phyloP scores from a whole-genome alignment of 2,888 invertebrate species.

The Ectropis crepuscularia region DNA sequence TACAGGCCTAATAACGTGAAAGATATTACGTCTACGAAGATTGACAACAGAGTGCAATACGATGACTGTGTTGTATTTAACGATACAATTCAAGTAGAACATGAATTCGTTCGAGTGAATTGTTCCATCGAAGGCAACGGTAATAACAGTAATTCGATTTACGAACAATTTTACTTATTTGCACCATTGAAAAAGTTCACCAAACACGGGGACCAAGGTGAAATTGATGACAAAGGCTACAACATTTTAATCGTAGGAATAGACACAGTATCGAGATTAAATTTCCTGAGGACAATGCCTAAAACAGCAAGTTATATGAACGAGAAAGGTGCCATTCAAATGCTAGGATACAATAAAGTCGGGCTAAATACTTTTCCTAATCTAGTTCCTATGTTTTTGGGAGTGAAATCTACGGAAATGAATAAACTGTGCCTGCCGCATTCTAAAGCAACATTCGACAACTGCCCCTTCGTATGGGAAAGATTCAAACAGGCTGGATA shows the following conservation, averaged over 20 bases:
- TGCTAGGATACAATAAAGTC: conserved; percentile 96
- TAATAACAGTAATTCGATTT: conserved; percentile 63
- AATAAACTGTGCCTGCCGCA: conserved; percentile 86
- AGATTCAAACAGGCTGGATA: conserved; percentile 89
- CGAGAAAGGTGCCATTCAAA: conserved; percentile 88
- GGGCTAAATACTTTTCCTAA: conserved; percentile 98
- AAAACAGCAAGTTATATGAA: conserved; percentile 86
- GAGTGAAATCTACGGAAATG: conserved; percentile 87
- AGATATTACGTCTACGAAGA: conserved; percentile 29
- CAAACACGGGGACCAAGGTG: conserved; percentile 27
- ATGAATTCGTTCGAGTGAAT: conserved; percentile 87
- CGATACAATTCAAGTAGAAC: conserved; percentile 59
- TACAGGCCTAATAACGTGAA: conserved; percentile 32
- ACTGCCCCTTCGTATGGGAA: conserved; percentile 94
- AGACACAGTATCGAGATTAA: conserved; percentile 93
- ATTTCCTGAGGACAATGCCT: conserved; percentile 93
- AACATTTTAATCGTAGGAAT: conserved; percentile 93
- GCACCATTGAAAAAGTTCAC: conserved; percentile 67
- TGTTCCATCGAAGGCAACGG: conserved; percentile 68
- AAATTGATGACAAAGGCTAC: conserved; percentile 53
- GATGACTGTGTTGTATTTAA: conserved; percentile 73
- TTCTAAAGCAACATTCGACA: conserved; percentile 87
- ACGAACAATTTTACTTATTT: conserved; percentile 87
- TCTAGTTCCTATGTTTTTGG: conserved; percentile 91
- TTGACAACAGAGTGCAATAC: conserved; percentile 70